Evolutionary conservation across 2,888 invertebrate genomes (phyloP), one percentile per base, ranked within the genome.

Genomic region (Tachina grossa): DNA sequence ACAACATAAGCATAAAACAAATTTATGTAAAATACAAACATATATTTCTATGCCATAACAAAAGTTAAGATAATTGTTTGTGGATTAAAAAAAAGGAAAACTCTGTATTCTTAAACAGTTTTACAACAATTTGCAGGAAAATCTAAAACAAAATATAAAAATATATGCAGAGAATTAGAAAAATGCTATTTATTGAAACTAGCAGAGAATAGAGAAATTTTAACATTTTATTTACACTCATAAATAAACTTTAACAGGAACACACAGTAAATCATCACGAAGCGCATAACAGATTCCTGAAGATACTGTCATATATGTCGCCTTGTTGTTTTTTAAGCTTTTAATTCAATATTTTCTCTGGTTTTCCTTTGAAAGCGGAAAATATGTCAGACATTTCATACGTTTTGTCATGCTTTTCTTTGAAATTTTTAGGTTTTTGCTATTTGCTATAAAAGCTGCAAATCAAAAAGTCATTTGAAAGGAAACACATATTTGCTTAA

Each of bases 401-500:
- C 14, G 9, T 39, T 31, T 72, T 72, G 57, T 55, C 9, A 31
- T 9, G 9, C 9, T 39, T 53, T 11, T 13, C 22, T 51, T 39
- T 8, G 8, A 57, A 31, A 39, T 41, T 43, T 49, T 57, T 41
- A 63, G 19, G 41, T 49, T 11, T 31, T n/a, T 57, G 55, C 47
- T 71, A 45, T 43, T 68, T 68, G 51, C 57, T 47, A 47, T 45
- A 31, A 31, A 31, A 61, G 10, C 51, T 43, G 49, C 22, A 55
- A 31, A 79, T 53, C 16, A 11, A 41, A 71, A 72, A 72, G 72
- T 66, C 72, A 80, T 65, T 74, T 80, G 19, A 69, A 89, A 90
- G 89, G 88, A 90, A 80, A 77, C 82, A 87, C 87, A 88, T 90
- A 89, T 91, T 89, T 90, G 89, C 88, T 89, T 88, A 88, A 87